Percentiles rank a stretch among this genome's conserved stretches.
These are phyloP conservation scores for Andinoacara biseriatus DNA, from an alignment of 2,113 vertebrate species.

Conservation along the genomic window DNA sequence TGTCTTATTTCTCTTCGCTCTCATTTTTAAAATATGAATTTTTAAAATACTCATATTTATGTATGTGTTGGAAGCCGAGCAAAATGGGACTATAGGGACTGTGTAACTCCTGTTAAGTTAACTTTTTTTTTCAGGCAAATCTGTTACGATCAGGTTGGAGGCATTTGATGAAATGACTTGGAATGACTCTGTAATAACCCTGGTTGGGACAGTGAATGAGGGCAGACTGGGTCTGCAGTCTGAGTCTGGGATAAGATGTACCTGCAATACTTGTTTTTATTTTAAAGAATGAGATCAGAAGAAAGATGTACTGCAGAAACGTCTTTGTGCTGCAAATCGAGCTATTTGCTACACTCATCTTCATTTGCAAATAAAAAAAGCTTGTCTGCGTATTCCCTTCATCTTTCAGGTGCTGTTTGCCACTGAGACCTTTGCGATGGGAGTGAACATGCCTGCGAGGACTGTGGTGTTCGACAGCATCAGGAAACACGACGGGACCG, in stretches of 20 bases:
- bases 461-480: constrained; percentile 93
- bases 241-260: not conserved
- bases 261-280: not conserved
- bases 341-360: not conserved
- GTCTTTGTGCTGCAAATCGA: not conserved
- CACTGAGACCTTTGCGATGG: constrained; percentile 94
- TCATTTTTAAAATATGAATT: too few species aligned
- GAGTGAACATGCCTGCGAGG: constrained; percentile 93
- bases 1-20: too few species aligned
- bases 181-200: not conserved
- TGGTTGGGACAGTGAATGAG: not conserved
- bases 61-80: too few species aligned
- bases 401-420: constrained; percentile 88
- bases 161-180: not conserved
- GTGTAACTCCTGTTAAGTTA: not conserved
- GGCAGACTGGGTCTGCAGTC: not conserved
- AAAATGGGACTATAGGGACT: too few species aligned
- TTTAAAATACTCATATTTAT: too few species aligned
- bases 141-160: not conserved
- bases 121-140: not conserved
- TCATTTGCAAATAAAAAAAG: not conserved
- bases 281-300: not conserved
- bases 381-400: not conserved
- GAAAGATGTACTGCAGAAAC: not conserved
- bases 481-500: constrained; percentile 89